Conservation (phyloP, 2,797 vertebrate species). For the Corythornis leucogaster region DNA sequence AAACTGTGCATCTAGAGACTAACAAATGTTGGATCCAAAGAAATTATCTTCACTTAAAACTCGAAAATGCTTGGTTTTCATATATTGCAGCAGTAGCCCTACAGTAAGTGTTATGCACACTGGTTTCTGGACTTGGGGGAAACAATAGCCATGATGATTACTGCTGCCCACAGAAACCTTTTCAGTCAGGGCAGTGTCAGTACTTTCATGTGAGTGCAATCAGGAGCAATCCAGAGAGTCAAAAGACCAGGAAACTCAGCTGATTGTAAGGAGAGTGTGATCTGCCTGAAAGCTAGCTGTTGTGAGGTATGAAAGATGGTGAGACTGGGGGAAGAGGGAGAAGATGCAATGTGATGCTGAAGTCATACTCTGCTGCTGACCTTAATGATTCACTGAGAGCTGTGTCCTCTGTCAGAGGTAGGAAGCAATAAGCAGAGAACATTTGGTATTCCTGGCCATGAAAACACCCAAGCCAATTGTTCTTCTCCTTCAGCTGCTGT, state of each 20-base stretch:
- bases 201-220: neutral
- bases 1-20: neutral
- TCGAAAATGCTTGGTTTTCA: neutral
- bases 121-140: neutral
- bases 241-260: neutral
- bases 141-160: neutral
- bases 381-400: neutral
- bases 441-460: neutral
- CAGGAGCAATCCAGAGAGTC: neutral
- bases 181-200: neutral
- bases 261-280: neutral
- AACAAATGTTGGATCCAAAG: neutral
- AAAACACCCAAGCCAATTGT: neutral
- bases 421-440: neutral
- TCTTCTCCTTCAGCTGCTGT: neutral
- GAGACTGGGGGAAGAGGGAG: neutral
- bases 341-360: neutral
- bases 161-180: neutral
- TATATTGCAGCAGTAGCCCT: neutral
- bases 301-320: neutral
- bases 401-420: neutral
- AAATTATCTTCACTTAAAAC: neutral
- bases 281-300: neutral
- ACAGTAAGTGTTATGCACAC: neutral
- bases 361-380: neutral